These are phyloP conservation scores for Gastrophysa polygoni DNA, from an alignment of 2,888 invertebrate species.

Conservation along the genomic window DNA sequence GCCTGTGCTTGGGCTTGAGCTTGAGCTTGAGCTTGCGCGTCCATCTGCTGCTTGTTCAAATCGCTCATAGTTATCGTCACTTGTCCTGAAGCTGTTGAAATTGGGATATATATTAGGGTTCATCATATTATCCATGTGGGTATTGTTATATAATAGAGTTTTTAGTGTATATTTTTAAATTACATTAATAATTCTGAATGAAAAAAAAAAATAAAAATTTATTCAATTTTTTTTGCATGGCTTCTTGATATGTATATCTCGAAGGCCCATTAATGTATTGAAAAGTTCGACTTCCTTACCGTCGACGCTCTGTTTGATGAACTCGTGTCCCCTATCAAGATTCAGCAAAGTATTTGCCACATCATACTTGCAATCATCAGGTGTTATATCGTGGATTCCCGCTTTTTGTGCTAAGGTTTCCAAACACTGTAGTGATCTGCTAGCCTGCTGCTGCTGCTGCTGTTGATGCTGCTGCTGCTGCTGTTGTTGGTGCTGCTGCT, in stretches of 20 bases:
- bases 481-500: neutral
- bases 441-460: conserved; percentile 35
- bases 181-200: too few relatives aligned
- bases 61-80: conserved; percentile 51
- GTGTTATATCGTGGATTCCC: conserved; percentile 67
- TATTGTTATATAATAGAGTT: too few relatives aligned
- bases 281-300: too few relatives aligned
- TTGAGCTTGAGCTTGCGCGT: conserved; percentile 52
- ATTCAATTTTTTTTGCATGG: too few relatives aligned
- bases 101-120: neutral
- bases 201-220: too few relatives aligned
- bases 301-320: conserved; percentile 44
- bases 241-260: too few relatives aligned
- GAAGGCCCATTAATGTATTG: too few relatives aligned
- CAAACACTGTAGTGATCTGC: conserved; percentile 68
- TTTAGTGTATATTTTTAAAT: too few relatives aligned
- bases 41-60: conserved; percentile 53
- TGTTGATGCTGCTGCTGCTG: conserved; percentile 21
- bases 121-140: too few relatives aligned
- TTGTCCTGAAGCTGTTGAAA: conserved; percentile 24
- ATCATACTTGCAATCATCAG: conserved; percentile 75
- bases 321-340: conserved; percentile 63
- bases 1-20: conserved; percentile 52
- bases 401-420: conserved; percentile 77
- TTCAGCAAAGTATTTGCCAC: conserved; percentile 69